Conservation (phyloP, 2,888 invertebrate species). For the Tetragnatha montana region DNA sequence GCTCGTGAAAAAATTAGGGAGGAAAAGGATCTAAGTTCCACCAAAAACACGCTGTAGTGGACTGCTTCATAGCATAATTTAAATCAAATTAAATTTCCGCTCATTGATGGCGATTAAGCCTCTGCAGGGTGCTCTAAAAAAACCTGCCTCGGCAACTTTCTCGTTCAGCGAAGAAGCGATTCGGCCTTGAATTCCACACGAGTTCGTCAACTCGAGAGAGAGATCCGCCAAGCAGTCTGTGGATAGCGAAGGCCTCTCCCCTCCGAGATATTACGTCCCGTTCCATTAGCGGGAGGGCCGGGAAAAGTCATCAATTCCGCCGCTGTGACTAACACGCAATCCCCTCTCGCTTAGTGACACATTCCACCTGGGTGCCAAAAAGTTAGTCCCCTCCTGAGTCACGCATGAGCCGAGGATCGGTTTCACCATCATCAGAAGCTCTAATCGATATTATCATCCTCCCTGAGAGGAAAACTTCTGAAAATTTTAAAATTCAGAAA, state of each 20-base stretch:
- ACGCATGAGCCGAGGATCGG: conserved; percentile 15
- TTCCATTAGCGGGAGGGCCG: conserved; percentile 41
- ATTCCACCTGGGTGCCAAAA: conserved; percentile 69
- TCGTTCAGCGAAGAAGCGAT: not conserved
- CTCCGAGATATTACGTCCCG: conserved; percentile 39
- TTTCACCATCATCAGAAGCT: too few species aligned
- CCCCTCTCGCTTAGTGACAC: conserved; percentile 54
- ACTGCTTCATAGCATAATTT: too few species aligned
- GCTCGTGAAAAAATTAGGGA: too few species aligned
- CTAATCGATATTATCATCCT: too few species aligned
- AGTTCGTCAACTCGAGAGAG: conserved; percentile 10
- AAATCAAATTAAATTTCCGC: too few species aligned
- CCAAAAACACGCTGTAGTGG: too few species aligned
- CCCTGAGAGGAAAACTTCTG: too few species aligned
- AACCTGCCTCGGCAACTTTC: not conserved
- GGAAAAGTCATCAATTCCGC: conserved; percentile 60
- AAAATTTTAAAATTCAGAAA: too few species aligned
- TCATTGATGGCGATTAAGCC: too few species aligned
- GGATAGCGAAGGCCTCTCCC: conserved; percentile 4
- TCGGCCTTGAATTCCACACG: not conserved
- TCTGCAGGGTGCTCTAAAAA: not conserved
- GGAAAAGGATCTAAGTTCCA: too few species aligned
- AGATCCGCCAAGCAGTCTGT: conserved; percentile 44
- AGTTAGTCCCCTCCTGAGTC: conserved; percentile 60
- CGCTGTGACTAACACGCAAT: conserved; percentile 58